Percentiles rank a stretch among this genome's conserved stretches.
Evolutionary conservation across 2,888 invertebrate species (phyloP).

Genomic region (Lordiphosa fenestrarum): DNA sequence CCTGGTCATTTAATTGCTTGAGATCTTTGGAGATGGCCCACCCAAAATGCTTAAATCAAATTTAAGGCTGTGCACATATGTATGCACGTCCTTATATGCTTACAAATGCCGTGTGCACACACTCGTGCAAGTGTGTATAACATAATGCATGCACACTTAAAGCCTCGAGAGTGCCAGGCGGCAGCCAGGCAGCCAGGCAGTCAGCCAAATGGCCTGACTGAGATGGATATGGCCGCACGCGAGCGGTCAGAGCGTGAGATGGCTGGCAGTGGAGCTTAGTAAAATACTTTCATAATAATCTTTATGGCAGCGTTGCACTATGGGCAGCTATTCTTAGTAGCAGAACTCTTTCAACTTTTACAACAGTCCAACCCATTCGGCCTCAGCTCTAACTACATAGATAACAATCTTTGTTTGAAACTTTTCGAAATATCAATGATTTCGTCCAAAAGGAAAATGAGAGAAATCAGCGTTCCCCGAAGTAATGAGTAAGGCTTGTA

Average conservation of each 20-base stretch:
- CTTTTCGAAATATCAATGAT: too few species aligned
- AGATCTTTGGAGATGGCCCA: slow-evolving; percentile 2
- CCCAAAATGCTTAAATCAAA: slow-evolving; percentile 29
- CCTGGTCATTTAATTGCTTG: slow-evolving; percentile 35
- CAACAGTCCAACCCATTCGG: too few species aligned
- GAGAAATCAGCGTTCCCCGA: too few species aligned
- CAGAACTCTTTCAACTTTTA: too few species aligned
- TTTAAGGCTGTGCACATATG: slow-evolving; percentile 21
- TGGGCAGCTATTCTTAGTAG: too few species aligned
- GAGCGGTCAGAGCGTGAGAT: slow-evolving; percentile 24
- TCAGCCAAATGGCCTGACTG: slow-evolving; percentile 53
- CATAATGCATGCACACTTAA: slow-evolving; percentile 59
- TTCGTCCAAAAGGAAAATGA: too few species aligned
- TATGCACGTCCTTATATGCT: slow-evolving; percentile 31
- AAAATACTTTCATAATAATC: slow-evolving; percentile 69
- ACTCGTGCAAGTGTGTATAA: slow-evolving; percentile 24
- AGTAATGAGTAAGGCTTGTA: too few species aligned
- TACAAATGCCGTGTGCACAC: slow-evolving; percentile 12
- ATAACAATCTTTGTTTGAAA: too few species aligned
- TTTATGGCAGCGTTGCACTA: slow-evolving; percentile 54
- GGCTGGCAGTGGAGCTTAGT: slow-evolving; percentile 46
- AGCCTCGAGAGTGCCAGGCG: slow-evolving; percentile 45
- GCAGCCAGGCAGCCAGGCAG: slow-evolving; percentile 16
- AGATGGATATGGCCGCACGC: slow-evolving; percentile 47
- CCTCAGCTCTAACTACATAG: too few species aligned